Base-by-base conservation (phyloP, 2,888 invertebrate species). In the Drosophila greeni region DNA sequence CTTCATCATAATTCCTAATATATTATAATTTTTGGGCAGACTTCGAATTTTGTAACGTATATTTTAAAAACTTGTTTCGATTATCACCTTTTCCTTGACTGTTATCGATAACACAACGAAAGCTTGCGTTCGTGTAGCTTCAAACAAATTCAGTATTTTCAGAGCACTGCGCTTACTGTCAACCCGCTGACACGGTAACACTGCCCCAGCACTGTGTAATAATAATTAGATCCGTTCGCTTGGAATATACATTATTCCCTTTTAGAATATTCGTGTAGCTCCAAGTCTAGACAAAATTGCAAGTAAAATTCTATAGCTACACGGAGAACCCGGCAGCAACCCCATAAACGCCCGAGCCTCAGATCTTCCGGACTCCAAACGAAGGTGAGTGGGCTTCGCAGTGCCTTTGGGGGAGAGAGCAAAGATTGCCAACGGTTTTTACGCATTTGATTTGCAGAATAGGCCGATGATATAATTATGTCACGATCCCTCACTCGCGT, bases 381-480 rank as follows among this genome's bases (percentile, higher is more conserved):
- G 29, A 56, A 43, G 42, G 58, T 59, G 34, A 59, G 56, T 51
- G 14, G 8, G 8, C 3, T 31, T 8, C 1, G 16, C 3, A 0
- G 11, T 39, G 12, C 24, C 24, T 33, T 34, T n/a, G n/a, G 34
- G 24, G 23, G 14, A 18, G 43, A 34, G n/a, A 42, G 55, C 42
- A 55, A 3, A 40, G 58, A 52, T 42, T 58, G 66, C 66, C 66
- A 66, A 66, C 58, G 14, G 34, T 52, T 58, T 58, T 45, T 66
- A 66, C 66, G 66, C 66, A 66, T 52, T 66, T 70, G 37, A 31
- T 31, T 47, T 47, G 31, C 45, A 47, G 45, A 45, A 72, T 47
- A 66, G 16, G 55, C 64, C 57, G 71, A 47, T 82, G 82, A 83
- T 83, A 83, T 81, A 83, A 81, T 60, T 66, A 66, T 61, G 81